A percentile compares a stretch with the other conserved stretches of the same genome.
These are phyloP conservation scores for Zaprionus capensis DNA, from an alignment of 1,140 invertebrate species.

Conservation along the genomic window DNA sequence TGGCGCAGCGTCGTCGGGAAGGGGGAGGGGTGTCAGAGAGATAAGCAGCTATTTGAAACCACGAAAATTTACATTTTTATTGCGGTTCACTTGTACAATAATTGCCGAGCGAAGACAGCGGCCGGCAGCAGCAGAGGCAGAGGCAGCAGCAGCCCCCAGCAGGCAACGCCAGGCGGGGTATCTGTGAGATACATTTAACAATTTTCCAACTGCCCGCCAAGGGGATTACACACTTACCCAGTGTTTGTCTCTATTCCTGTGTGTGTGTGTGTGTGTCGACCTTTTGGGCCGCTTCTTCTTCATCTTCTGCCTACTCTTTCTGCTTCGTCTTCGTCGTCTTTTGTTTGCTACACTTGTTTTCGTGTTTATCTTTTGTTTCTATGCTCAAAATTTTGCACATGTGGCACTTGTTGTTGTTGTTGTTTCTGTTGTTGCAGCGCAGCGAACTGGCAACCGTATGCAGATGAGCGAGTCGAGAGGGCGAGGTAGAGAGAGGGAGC, in stretches of 20 bases:
- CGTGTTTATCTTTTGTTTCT: slow-evolving; percentile 76
- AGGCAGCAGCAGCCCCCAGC: not conserved
- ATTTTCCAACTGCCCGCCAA: slow-evolving; percentile 55
- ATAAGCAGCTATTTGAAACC: slow-evolving; percentile 43
- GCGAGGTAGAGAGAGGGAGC: not conserved
- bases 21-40: not conserved
- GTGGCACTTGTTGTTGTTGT: slow-evolving; percentile 60
- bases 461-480: slow-evolving; percentile 33
- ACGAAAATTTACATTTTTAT: slow-evolving; percentile 62
- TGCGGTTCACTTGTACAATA: slow-evolving; percentile 52
- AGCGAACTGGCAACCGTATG: slow-evolving; percentile 55
- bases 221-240: slow-evolving; percentile 44
- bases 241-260: slow-evolving; percentile 21
- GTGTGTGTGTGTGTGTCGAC: slow-evolving; percentile 3
- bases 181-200: slow-evolving; percentile 56
- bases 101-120: slow-evolving; percentile 24
- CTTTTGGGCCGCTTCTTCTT: slow-evolving; percentile 11
- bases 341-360: slow-evolving; percentile 74
- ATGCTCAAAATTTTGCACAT: slow-evolving; percentile 81
- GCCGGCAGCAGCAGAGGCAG: not conserved
- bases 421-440: slow-evolving; percentile 58
- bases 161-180: slow-evolving; percentile 30
- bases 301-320: slow-evolving; percentile 18
- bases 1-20: not conserved
- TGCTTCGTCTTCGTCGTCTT: slow-evolving; percentile 39